Evolutionary conservation across 2,113 vertebrate genomes (phyloP).

Genomic region (Megaptera novaeangliae): DNA sequence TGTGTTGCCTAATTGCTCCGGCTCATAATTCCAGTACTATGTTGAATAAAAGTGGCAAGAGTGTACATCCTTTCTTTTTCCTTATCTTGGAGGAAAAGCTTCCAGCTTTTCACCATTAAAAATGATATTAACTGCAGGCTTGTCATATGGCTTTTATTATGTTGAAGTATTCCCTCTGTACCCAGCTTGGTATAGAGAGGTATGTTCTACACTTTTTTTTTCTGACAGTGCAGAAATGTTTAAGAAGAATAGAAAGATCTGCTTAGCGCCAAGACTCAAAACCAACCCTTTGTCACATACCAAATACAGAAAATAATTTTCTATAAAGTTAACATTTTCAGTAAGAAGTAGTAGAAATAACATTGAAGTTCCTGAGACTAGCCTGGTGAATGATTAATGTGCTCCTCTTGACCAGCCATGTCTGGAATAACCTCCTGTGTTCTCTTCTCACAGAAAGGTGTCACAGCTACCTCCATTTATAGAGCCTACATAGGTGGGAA

Average conservation of each 20-base stretch:
- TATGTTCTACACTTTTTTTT: neutral
- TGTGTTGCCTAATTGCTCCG: neutral
- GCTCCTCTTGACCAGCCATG: neutral
- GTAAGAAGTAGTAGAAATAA: neutral
- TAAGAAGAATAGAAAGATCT: slow-evolving; percentile 3
- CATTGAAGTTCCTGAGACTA: slow-evolving; percentile 31
- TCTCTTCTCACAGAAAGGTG: neutral
- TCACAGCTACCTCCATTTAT: neutral
- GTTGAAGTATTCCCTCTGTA: neutral
- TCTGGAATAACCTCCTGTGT: neutral
- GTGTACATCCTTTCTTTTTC: neutral
- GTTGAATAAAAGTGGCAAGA: neutral
- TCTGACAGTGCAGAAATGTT: neutral
- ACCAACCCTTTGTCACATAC: neutral
- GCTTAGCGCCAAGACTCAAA: neutral
- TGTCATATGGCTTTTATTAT: neutral
- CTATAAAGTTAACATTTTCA: slow-evolving; percentile 12
- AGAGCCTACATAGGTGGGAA: neutral
- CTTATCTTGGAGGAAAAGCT: neutral
- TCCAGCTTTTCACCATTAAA: neutral
- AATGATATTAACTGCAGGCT: neutral
- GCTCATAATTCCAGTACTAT: too few species aligned
- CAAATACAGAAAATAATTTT: neutral
- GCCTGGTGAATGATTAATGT: neutral
- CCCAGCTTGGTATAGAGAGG: neutral